A percentile compares a stretch with the other conserved stretches of the same genome.
phyloP scores from a whole-genome alignment of 2,797 vertebrate species.

The Cossypha niveicapilla region DNA sequence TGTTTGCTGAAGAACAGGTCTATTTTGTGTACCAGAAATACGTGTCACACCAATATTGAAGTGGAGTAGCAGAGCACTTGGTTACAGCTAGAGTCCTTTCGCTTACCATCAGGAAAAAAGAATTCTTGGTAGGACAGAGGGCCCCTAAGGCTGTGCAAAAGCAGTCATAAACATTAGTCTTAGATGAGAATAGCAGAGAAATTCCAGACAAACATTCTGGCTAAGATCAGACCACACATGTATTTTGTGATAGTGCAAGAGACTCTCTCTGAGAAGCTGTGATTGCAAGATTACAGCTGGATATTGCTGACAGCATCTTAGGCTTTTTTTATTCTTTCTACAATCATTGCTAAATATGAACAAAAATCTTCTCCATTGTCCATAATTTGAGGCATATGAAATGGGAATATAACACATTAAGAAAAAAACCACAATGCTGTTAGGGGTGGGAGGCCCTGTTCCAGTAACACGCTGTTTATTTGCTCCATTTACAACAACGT shows the following conservation, averaged over 20 bases:
- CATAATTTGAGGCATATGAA: background rate
- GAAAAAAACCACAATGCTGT: background rate
- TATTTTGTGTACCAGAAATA: slow-evolving; percentile 47
- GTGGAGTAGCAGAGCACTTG: background rate
- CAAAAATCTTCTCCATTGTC: background rate
- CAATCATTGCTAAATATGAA: slow-evolving; percentile 19
- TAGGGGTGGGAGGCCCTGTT: background rate
- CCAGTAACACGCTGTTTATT: background rate
- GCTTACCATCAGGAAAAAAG: background rate
- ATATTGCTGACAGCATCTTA: slow-evolving; percentile 24
- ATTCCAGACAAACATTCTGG: slow-evolving; percentile 48
- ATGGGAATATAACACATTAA: background rate
- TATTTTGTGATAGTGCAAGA: background rate
- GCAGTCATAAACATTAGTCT: slow-evolving; percentile 49
- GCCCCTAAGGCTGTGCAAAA: background rate
- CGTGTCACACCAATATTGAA: background rate
- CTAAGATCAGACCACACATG: slow-evolving; percentile 1
- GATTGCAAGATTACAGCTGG: slow-evolving; percentile 30
- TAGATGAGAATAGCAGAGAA: slow-evolving; percentile 21
- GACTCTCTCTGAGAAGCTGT: slow-evolving; percentile 22
- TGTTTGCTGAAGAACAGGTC: slow-evolving; percentile 40
- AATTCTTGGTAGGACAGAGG: background rate
- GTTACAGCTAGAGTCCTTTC: slow-evolving; percentile 19
- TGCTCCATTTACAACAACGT: background rate
- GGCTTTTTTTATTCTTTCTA: background rate